These are phyloP conservation scores for Pseudopleuronectes americanus DNA, from an alignment of 2,797 vertebrate species.

Conservation along the genomic window DNA sequence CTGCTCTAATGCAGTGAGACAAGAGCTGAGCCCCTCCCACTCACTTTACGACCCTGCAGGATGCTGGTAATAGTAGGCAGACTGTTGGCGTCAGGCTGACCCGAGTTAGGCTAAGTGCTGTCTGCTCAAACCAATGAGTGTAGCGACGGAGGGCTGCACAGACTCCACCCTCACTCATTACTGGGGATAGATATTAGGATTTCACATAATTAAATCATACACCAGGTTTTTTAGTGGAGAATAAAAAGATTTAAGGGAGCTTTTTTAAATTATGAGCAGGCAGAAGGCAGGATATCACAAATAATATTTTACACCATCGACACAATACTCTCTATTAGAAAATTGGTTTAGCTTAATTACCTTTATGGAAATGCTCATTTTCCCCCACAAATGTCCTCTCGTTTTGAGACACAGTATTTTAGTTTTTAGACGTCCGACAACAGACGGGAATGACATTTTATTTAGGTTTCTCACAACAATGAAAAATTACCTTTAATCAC, in stretches of 20 bases:
- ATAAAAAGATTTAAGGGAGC: background rate
- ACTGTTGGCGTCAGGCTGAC: constrained; percentile 74
- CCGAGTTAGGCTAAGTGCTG: constrained; percentile 75
- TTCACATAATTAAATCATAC: constrained; percentile 4
- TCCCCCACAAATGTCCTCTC: too few species aligned
- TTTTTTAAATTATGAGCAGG: background rate
- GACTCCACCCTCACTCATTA: constrained; percentile 53
- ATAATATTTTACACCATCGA: constrained; percentile 2
- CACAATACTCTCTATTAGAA: background rate
- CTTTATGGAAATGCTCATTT: too few species aligned
- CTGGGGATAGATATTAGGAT: constrained; percentile 24
- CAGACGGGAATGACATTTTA: too few species aligned
- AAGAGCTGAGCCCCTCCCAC: constrained; percentile 31
- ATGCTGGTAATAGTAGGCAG: constrained; percentile 66
- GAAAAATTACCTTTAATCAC: too few species aligned
- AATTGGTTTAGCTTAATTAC: background rate
- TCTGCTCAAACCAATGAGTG: constrained; percentile 59
- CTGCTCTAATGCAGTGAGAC: constrained; percentile 38
- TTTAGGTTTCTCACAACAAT: too few species aligned
- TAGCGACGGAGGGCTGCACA: constrained; percentile 32
- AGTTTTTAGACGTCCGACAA: too few species aligned
- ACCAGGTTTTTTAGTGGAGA: background rate
- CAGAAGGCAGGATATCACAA: background rate
- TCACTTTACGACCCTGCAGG: constrained; percentile 55
- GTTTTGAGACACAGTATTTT: too few species aligned